Conservation (phyloP, 2,113 vertebrate genomes). For the Anthoscopus minutus region DNA sequence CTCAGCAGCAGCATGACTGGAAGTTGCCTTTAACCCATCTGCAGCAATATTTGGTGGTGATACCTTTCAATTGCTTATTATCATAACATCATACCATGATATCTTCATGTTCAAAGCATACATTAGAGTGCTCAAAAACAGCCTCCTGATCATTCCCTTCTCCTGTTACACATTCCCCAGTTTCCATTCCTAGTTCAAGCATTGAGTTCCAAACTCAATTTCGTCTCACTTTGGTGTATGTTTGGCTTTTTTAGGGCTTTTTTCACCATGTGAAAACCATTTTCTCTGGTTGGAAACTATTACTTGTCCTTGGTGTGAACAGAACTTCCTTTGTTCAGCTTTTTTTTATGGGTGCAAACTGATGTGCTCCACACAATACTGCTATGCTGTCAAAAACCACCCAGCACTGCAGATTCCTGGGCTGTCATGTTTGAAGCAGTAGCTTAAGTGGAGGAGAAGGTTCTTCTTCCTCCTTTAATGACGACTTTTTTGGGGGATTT, state of each 20-base stretch:
- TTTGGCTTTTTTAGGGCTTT: neutral
- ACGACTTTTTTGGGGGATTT: neutral
- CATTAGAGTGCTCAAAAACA: neutral
- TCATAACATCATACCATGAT: neutral
- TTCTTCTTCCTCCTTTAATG: neutral
- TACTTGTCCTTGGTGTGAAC: slow-evolving; percentile 74
- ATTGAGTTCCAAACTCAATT: slow-evolving; percentile 58
- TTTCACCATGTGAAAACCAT: slow-evolving; percentile 61
- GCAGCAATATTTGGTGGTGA: neutral
- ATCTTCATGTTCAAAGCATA: neutral
- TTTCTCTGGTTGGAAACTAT: slow-evolving; percentile 76
- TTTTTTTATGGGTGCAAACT: slow-evolving; percentile 63
- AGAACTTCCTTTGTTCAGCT: slow-evolving; percentile 76
- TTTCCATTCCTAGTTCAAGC: neutral
- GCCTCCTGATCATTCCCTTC: neutral
- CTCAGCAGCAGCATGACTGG: neutral
- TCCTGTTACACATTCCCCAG: neutral
- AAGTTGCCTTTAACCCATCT: neutral
- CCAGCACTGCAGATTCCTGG: neutral
- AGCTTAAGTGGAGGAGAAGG: neutral
- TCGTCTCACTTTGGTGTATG: slow-evolving; percentile 63
- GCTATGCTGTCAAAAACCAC: slow-evolving; percentile 69
- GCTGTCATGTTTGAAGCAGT: neutral
- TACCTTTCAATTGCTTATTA: neutral
- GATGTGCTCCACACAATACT: slow-evolving; percentile 64